Evolutionary conservation across 2,113 vertebrate genomes (phyloP).

Genomic region (Antennarius striatus): DNA sequence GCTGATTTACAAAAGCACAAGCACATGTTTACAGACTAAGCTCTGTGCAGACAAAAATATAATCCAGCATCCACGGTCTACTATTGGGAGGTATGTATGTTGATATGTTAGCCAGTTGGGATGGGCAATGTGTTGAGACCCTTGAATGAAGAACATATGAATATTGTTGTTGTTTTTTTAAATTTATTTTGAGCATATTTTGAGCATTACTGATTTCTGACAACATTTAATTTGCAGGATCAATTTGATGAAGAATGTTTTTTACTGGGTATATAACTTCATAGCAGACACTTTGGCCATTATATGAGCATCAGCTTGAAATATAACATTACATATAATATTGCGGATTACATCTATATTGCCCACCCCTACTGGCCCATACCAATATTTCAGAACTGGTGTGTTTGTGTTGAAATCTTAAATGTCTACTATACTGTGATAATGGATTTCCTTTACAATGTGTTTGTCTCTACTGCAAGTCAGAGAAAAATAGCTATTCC

Average conservation of each 20-base stretch:
- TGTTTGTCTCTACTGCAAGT: neutral
- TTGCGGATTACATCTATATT: neutral
- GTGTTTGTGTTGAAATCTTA: neutral
- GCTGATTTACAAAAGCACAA: neutral
- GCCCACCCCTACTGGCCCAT: neutral
- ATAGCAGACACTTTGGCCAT: neutral
- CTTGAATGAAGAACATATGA: too few relatives aligned
- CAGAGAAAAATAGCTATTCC: neutral
- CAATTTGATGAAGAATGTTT: slow-evolving; percentile 36
- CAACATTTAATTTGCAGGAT: neutral
- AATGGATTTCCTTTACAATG: neutral
- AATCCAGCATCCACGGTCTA: too few relatives aligned
- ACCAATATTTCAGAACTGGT: neutral
- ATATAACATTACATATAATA: neutral
- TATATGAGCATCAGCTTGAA: neutral
- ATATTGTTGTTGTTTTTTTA: neutral
- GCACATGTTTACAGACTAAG: neutral
- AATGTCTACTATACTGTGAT: neutral
- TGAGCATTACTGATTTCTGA: neutral
- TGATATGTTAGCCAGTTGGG: neutral
- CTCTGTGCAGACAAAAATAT: neutral
- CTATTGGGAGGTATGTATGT: neutral
- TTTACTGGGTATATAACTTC: neutral
- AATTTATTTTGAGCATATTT: too few relatives aligned
- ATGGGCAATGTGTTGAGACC: neutral